These are phyloP conservation scores for Drosophila engyochracea DNA, from an alignment of 2,888 invertebrate genomes.

Conservation along the genomic window DNA sequence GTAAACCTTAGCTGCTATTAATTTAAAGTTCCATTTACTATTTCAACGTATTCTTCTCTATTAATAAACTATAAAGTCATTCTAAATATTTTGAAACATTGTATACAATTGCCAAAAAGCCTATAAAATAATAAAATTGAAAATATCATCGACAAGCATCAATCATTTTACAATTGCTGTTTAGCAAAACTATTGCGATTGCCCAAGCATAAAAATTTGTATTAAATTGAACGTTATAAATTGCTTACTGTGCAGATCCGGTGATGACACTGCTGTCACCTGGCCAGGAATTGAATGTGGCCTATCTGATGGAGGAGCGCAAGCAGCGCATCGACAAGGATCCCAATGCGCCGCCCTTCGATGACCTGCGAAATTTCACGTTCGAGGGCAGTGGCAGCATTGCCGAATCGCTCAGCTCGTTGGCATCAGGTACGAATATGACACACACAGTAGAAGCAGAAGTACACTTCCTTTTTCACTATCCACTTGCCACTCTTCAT, in stretches of 20 bases:
- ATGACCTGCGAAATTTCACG: constrained; percentile 99
- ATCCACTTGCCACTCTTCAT: constrained; percentile 2
- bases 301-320: constrained; percentile 98
- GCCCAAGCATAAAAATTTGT: background rate
- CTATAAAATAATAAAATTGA: background rate
- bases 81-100: no score
- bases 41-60: no score
- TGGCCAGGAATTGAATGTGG: constrained; percentile 93
- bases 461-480: background rate
- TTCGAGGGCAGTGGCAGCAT: constrained; percentile 99
- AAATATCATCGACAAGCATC: background rate
- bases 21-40: no score
- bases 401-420: constrained; percentile 97
- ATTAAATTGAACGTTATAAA: background rate
- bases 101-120: no score
- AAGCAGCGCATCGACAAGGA: constrained; percentile 98
- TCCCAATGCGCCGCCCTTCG: constrained; percentile 98
- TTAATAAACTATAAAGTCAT: background rate
- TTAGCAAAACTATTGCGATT: background rate
- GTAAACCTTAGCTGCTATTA: accelerated
- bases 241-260: constrained; percentile 87
- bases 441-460: background rate
- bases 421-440: constrained; percentile 92
- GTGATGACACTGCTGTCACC: constrained; percentile 87
- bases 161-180: background rate